A percentile compares a stretch with the other conserved stretches of the same genome.
Conservation (phyloP, 2,888 invertebrate species). For the Stictocephala bisonia region DNA sequence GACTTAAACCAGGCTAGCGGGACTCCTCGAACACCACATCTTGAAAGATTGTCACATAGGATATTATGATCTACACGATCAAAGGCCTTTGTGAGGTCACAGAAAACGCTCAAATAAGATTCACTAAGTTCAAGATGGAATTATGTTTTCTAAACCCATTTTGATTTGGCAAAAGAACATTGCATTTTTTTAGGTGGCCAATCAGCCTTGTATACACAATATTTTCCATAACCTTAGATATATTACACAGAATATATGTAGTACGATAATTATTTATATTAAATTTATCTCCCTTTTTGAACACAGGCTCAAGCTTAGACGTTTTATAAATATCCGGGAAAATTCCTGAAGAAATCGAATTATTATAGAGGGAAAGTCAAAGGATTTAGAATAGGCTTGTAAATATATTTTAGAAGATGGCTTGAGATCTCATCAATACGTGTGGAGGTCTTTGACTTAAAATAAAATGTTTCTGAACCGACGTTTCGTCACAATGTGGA, state of each 20-base stretch:
- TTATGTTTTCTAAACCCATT: neutral
- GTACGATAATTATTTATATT: slow-evolving; percentile 2
- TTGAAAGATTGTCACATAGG: neutral
- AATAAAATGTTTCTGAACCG: neutral
- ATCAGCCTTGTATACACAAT: neutral
- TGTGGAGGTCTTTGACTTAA: slow-evolving; percentile 10
- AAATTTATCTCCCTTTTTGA: neutral
- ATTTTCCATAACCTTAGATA: neutral
- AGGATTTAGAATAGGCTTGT: neutral
- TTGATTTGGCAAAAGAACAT: neutral
- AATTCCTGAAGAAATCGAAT: too few species aligned
- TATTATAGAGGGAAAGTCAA: neutral
- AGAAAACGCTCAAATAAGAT: neutral
- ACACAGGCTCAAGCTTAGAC: neutral
- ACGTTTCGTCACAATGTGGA: too few species aligned
- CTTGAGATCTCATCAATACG: neutral
- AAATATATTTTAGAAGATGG: neutral
- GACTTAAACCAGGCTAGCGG: neutral
- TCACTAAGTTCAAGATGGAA: neutral
- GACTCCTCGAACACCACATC: neutral
- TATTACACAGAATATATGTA: neutral
- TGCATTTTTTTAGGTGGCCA: neutral
- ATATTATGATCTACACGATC: neutral
- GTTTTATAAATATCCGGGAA: neutral
- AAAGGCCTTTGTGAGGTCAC: slow-evolving; percentile 7